Base-by-base conservation (phyloP, 2,888 invertebrate genomes). In the Tetrapedia diversipes region DNA sequence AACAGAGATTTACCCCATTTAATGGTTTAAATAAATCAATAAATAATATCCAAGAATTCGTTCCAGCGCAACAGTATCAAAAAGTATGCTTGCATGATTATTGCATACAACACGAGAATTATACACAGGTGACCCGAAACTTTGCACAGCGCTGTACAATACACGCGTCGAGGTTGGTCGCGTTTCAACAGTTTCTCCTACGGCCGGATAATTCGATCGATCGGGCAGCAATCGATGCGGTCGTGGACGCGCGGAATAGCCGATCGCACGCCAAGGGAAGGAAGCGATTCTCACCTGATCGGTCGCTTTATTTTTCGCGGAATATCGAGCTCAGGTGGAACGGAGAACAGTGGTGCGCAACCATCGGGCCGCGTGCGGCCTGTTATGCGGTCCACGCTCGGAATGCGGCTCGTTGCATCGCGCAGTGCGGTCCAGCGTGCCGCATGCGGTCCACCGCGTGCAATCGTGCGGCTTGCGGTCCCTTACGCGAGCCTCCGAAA, bases 401-500 rank as follows among this genome's bases (percentile, higher is more conserved):
- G 79, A 79, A 79, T 77, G 72, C 51, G 56, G 68, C 77, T 77
- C 79, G 77, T 72, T 77, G 72, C 45, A 49, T 51, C 67, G 43
- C 47, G 51, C 29, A 37, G 51, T 47, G 77, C 67, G 79, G 79
- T 77, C 45, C 60, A 43, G 47, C 77, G 71, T 65, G 59, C 78
- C 77, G 68, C 77, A 39, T 63, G 70, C 60, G 78, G 78, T 78
- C 47, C 67, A 45, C 77, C 72, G 57, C 67, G 65, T 45, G 54
- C 79, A 72, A 71, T 77, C 45, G 79, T 69, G 79, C 69, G 73
- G 77, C 77, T 54, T 79, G 78, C 59, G 71, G 77, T 77, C 53
- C 39, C 65, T 68, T 69, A 39, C 51, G 77, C 68, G 68, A 65
- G 53, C 61, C 63, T 27, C 59, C 22, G 49, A 77, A 53, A 71